Conservation (phyloP, 2,113 vertebrate species). For the Anser brachyrhynchus region DNA sequence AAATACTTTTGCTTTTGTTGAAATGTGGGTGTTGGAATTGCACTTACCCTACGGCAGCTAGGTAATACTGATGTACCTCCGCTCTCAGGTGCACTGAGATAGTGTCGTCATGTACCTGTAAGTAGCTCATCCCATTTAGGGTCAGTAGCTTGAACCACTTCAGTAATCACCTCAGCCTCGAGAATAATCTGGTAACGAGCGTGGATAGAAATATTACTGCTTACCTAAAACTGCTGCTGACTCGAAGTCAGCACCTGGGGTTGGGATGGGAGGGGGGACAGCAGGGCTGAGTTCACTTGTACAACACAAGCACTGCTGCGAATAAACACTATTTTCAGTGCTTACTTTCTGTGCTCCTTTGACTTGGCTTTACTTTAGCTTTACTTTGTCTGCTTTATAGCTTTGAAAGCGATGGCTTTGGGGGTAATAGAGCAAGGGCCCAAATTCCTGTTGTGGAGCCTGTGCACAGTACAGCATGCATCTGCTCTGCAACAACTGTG, state of each 20-base stretch:
- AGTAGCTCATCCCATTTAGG: neutral
- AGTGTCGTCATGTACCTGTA: neutral
- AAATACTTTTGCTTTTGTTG: constrained; percentile 37
- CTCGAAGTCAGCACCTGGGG: neutral
- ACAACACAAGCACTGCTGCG: neutral
- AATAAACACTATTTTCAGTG: constrained; percentile 22
- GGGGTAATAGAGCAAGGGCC: neutral
- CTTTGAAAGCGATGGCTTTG: rapidly evolving
- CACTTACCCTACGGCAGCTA: constrained; percentile 17
- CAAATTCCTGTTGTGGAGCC: too few species aligned
- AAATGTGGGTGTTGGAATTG: constrained; percentile 34
- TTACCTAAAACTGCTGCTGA: neutral
- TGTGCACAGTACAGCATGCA: rapidly evolving
- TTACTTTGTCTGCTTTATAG: neutral
- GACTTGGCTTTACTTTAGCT: neutral
- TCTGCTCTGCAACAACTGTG: neutral
- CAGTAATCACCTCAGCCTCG: neutral
- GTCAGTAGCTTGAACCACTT: neutral
- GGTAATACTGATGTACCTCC: neutral
- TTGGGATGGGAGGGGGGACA: neutral
- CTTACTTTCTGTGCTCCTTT: neutral
- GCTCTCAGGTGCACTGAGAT: neutral
- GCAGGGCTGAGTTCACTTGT: neutral
- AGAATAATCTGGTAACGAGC: neutral
- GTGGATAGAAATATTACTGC: neutral